Conservation (phyloP, 2,113 vertebrate species). For the Climacteris rufus region DNA sequence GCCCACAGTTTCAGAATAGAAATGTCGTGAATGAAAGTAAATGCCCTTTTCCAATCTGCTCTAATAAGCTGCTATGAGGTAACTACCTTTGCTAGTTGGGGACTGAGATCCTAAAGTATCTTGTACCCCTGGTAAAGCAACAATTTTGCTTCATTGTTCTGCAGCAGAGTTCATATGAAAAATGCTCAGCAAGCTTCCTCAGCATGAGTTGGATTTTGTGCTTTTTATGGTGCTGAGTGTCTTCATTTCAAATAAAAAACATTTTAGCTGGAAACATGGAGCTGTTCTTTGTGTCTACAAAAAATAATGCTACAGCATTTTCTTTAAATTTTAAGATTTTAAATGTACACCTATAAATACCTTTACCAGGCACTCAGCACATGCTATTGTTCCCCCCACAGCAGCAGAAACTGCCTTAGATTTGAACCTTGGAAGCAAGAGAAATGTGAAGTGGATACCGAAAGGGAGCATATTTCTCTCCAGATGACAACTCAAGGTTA, state of each 20-base stretch:
- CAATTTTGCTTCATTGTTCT: not conserved
- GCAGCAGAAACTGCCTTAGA: not conserved
- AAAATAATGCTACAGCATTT: not conserved
- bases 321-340: not conserved
- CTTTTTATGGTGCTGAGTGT: not conserved
- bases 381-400: not conserved
- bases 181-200: not conserved
- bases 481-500: conserved; percentile 50
- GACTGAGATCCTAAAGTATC: not conserved
- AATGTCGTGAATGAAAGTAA: not conserved
- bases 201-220: not conserved
- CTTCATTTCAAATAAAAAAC: not conserved
- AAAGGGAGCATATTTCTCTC: not conserved
- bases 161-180: not conserved
- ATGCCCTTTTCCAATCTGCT: not conserved
- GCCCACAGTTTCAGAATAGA: not conserved
- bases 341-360: not conserved
- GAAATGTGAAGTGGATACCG: not conserved
- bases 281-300: not conserved
- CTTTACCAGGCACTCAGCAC: not conserved
- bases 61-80: not conserved
- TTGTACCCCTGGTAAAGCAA: not conserved
- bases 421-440: conserved; percentile 2
- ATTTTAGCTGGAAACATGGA: not conserved
- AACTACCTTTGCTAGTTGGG: not conserved